Percentiles rank a stretch among this genome's conserved stretches.
These are phyloP conservation scores for Pangasius mekongensis DNA, from an alignment of 2,797 vertebrate species.

Conservation along the genomic window DNA sequence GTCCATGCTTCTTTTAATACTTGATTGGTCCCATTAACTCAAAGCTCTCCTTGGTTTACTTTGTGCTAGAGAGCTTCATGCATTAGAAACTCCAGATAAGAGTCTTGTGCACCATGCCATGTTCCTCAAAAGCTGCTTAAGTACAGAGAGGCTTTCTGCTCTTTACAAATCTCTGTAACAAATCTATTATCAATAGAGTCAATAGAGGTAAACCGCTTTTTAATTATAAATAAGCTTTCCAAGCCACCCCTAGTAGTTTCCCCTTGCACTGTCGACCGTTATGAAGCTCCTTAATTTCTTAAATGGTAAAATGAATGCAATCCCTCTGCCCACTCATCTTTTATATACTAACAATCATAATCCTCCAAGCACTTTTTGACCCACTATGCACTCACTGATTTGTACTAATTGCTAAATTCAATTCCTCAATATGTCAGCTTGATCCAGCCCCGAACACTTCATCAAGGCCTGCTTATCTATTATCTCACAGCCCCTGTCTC, in stretches of 20 bases:
- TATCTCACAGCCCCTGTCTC: not conserved
- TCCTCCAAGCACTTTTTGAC: not conserved
- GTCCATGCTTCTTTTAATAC: not conserved
- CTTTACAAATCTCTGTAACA: not conserved
- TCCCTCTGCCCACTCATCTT: not conserved
- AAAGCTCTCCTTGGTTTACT: not conserved
- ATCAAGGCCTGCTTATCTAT: slow-evolving; percentile 2
- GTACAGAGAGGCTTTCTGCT: not conserved
- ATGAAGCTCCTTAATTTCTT: not conserved
- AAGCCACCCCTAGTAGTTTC: not conserved
- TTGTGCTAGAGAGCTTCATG: not conserved
- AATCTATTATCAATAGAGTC: not conserved
- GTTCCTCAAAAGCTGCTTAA: not conserved
- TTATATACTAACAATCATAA: not conserved
- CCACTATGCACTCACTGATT: not conserved
- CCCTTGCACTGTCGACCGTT: not conserved
- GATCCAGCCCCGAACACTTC: not conserved
- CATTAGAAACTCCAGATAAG: not conserved
- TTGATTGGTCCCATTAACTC: not conserved
- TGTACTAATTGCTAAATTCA: not conserved
- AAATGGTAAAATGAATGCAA: not conserved
- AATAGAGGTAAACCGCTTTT: not conserved
- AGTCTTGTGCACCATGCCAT: not conserved
- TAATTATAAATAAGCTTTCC: not conserved
- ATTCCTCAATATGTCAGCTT: not conserved